Evolutionary conservation across 2,797 vertebrate species (phyloP), one percentile per base, ranked within the genome.

Genomic region (Ceyx erithaca): DNA sequence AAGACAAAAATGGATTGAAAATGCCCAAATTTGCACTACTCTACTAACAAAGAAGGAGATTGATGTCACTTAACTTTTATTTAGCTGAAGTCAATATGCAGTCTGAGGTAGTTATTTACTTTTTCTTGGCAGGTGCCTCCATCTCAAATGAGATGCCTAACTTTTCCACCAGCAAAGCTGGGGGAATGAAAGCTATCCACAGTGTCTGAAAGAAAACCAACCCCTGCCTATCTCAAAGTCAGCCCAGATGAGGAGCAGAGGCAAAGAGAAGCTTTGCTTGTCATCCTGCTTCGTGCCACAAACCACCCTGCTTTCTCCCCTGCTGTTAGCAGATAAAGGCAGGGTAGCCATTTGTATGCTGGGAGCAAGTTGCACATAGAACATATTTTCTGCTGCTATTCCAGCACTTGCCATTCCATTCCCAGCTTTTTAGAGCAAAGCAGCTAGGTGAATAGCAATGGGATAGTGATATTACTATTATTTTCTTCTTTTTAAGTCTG

Each of bases 31-130:
- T 95, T 95, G 26, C 76, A 40, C 57, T 33, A 20, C 23, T 84
- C 70, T 90, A 17, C 79, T 87, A 85, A 90, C 86, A 90, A 71
- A 92, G 75, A n/a, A 81, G 68, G 72, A 95, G 90, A 95, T 51
- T 77, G 86, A 90, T 87, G 69, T 46, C 68, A 51, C 71, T 85
- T 93, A 85, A 70, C 86, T 96, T n/a, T 85, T 77, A 52, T 85
- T 87, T 71, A 93, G 71, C 86, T 92, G 81, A 43, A 95, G 94
- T 94, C 92, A 89, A 87, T 87, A 85, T 77, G 81, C 87, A 85
- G 71, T 89, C 76, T 51, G 12, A 68, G 72, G 75, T 57, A 85
- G 84, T 73, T 90, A 90, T 82, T 94, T 93, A 78, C 84, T 64
- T 92, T 71, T 52, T 28, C 92, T 93, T 89, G 86, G 81, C 89